Conservation (phyloP, 1,140 invertebrate species). For the Trichonephila inaurata region DNA sequence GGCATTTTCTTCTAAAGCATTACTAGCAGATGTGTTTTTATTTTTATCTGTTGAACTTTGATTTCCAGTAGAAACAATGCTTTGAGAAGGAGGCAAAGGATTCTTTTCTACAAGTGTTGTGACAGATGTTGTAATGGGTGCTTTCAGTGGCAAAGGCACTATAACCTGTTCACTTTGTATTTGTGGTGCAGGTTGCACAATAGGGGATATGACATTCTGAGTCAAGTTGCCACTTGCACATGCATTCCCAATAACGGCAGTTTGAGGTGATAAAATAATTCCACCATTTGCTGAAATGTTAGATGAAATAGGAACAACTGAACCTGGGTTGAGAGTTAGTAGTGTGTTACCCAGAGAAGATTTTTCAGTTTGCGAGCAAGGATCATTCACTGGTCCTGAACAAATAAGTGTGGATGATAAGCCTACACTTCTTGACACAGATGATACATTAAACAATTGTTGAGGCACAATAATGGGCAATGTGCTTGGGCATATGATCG, state of each 20-base stretch:
- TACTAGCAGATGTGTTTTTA: not conserved
- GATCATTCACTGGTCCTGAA: slow-evolving; percentile 40
- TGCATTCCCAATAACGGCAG: slow-evolving; percentile 22
- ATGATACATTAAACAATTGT: slow-evolving; percentile 65
- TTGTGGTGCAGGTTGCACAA: slow-evolving; percentile 50
- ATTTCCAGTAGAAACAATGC: not conserved
- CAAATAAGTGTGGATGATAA: slow-evolving; percentile 31
- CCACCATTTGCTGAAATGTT: slow-evolving; percentile 53
- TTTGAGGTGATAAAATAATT: slow-evolving; percentile 58
- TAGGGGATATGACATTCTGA: slow-evolving; percentile 45
- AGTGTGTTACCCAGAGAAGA: slow-evolving; percentile 53
- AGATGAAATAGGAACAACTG: slow-evolving; percentile 74
- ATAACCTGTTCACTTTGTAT: slow-evolving; percentile 26
- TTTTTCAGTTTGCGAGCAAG: slow-evolving; percentile 54
- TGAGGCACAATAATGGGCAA: slow-evolving; percentile 71
- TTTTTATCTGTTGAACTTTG: not conserved
- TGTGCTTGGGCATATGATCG: slow-evolving; percentile 65
- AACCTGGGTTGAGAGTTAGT: slow-evolving; percentile 45
- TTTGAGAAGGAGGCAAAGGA: not conserved
- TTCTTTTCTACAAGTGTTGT: not conserved
- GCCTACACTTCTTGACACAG: slow-evolving; percentile 63
- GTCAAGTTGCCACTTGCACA: slow-evolving; percentile 34
- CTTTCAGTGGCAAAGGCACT: slow-evolving; percentile 65
- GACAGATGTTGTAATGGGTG: slow-evolving; percentile 3
- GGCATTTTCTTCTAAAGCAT: not conserved